Base-by-base conservation (phyloP, 2,888 invertebrate genomes). In the Cyclophora albipunctata region DNA sequence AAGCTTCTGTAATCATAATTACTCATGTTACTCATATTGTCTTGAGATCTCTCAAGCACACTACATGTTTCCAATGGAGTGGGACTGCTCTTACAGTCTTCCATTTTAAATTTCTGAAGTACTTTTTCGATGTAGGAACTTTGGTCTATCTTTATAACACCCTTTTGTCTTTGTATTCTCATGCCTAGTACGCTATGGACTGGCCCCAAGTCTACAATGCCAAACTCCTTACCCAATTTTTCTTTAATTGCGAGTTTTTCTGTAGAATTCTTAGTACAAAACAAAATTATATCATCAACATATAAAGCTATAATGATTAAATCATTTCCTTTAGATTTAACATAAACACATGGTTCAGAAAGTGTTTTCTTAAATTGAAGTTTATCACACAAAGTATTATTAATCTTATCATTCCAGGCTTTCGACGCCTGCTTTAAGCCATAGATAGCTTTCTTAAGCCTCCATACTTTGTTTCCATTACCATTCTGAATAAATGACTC, bases 361-460 rank as follows among this genome's bases (percentile, higher is more conserved):
- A 41, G 7, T n/a, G 41, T n/a, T 3, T 41, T 41, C 41, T 41
- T 41, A 41, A 41, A 41, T 41, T 41, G 41, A 41, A 41, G 41
- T 41, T 41, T 41, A 7, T 41, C 7, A 41, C 41, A 41, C 41
- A 41, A 6, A 20, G 20, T 20, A 3, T 6, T 3, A 41, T 48
- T 33, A 34, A 48, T 41, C 40, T 41, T 48, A 5, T 7, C 5
- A 45, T 57, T 52, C 55, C 57, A 59, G 40, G 48, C 45, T n/a
- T 52, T 42, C 34, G 52, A 50, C 3, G 53, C 47, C 34, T 55
- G 55, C 48, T 56, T 55, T 6, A 58, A 42, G 0, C 54, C 57
- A 48, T 59, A 59, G 34, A 59, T 52, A 37, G 54, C 48, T 42
- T 55, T 59, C 3, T 42, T 34, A 6, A 58, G 40, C 4, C 54